Percentiles rank a stretch among this genome's conserved stretches.
Conservation (phyloP, 2,113 vertebrate genomes). For the Nibea coibor region DNA sequence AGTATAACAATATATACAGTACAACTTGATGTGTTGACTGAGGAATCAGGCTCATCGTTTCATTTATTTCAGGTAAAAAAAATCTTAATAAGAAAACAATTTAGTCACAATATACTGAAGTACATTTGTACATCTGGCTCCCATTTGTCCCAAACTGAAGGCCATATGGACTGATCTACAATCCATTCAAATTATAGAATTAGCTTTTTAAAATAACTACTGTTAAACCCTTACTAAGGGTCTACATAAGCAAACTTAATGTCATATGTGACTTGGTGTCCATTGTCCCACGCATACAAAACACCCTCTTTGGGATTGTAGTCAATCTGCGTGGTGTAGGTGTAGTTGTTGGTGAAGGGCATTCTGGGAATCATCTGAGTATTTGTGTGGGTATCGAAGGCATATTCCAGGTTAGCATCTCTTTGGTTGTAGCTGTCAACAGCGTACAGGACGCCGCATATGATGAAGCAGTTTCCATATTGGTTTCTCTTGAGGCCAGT, state of each 20-base stretch:
- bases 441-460: conserved; percentile 96
- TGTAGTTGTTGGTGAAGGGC: conserved; percentile 94
- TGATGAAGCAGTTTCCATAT: conserved; percentile 95
- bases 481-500: conserved; percentile 91
- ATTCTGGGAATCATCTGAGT: conserved; percentile 94
- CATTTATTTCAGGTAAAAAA: conserved; percentile 34
- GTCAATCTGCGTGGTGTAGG: conserved; percentile 95
- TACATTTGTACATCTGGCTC: conserved; percentile 60
- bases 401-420: conserved; percentile 93
- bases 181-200: conserved; percentile 83
- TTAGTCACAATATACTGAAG: conserved; percentile 45
- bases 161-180: conserved; percentile 91
- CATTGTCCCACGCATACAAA: conserved; percentile 97
- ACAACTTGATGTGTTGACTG: conserved; percentile 39
- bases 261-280: conserved; percentile 96
- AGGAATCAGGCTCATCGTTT: conserved; percentile 45
- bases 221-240: conserved; percentile 55
- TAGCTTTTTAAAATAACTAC: conserved; percentile 52
- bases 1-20: conserved; percentile 59
- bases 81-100: conserved; percentile 38
- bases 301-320: conserved; percentile 97
- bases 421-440: conserved; percentile 92
- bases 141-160: conserved; percentile 18
- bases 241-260: conserved; percentile 93
- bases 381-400: conserved; percentile 98